Evolutionary conservation across 2,113 vertebrate genomes (phyloP).

Genomic region (Muscicapa adusta): DNA sequence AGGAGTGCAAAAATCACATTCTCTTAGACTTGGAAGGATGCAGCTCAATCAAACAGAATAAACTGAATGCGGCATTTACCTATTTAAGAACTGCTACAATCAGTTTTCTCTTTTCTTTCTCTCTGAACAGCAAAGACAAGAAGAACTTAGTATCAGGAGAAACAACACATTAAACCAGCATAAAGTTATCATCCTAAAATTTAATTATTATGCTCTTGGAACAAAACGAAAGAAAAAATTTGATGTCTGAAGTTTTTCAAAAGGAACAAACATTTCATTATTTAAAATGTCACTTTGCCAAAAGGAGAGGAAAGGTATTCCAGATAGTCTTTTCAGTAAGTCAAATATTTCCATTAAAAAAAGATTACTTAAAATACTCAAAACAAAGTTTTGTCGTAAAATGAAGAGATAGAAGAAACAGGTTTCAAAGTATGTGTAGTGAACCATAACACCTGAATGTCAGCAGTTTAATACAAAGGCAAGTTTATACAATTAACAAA

Average conservation of each 20-base stretch:
- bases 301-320: background rate
- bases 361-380: background rate
- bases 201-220: background rate
- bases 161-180: background rate
- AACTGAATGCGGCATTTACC: background rate
- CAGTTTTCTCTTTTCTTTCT: background rate
- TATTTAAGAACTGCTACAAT: background rate
- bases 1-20: background rate
- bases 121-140: background rate
- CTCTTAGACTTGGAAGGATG: background rate
- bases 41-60: background rate
- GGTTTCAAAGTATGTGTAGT: background rate
- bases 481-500: background rate
- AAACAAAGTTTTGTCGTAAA: background rate
- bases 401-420: background rate
- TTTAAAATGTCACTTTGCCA: background rate
- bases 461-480: background rate
- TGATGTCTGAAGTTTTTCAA: background rate
- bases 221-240: background rate
- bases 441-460: background rate
- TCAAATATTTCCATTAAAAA: background rate
- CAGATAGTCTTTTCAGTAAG: background rate
- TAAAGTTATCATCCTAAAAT: background rate
- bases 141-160: background rate
- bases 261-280: background rate